Evolutionary conservation across 37 sponge, comb jelly and placozoan genomes (phyloP).

Genomic region (Spongilla lacustris): DNA sequence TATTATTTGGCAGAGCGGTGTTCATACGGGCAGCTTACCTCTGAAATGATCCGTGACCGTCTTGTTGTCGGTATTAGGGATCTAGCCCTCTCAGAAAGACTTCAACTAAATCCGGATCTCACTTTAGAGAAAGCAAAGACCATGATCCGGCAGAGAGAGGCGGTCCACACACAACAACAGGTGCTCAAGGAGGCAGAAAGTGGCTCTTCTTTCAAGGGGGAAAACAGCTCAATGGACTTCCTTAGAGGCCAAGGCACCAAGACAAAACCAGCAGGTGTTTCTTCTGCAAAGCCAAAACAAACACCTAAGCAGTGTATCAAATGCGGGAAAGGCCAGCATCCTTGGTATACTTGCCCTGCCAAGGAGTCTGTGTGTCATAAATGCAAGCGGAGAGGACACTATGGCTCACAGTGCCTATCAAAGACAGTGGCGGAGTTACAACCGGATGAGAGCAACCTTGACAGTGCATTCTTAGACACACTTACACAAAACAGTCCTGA

Average conservation of each 20-base stretch:
- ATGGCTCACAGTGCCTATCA: slow-evolving; percentile 16
- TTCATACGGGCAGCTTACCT: not conserved
- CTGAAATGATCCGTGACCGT: slow-evolving; percentile 27
- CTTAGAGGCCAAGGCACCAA: too few relatives aligned
- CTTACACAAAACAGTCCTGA: not conserved
- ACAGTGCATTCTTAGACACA: slow-evolving; percentile 22
- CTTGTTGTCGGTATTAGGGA: slow-evolving; percentile 32
- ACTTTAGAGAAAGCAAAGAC: slow-evolving; percentile 40
- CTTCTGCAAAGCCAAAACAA: too few relatives aligned
- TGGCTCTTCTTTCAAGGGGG: too few relatives aligned
- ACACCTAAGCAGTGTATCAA: not conserved
- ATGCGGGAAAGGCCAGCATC: slow-evolving; percentile 18
- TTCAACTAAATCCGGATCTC: slow-evolving; percentile 28
- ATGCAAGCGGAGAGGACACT: slow-evolving; percentile 40
- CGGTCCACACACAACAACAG: slow-evolving; percentile 18
- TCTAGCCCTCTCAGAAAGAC: slow-evolving; percentile 6
- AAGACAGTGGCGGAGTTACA: slow-evolving; percentile 11
- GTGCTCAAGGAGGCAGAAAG: slow-evolving; percentile 5
- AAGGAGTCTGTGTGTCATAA: slow-evolving; percentile 36
- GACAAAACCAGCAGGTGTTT: too few relatives aligned
- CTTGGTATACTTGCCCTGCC: slow-evolving; percentile 30
- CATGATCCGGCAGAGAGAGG: slow-evolving; percentile 25
- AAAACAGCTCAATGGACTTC: too few relatives aligned
- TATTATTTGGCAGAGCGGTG: slow-evolving; percentile 2
- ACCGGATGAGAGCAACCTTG: not conserved